Percentiles rank a stretch among this genome's conserved stretches.
These are phyloP conservation scores for Jacana jacana DNA, from an alignment of 2,113 vertebrate genomes.

Conservation along the genomic window DNA sequence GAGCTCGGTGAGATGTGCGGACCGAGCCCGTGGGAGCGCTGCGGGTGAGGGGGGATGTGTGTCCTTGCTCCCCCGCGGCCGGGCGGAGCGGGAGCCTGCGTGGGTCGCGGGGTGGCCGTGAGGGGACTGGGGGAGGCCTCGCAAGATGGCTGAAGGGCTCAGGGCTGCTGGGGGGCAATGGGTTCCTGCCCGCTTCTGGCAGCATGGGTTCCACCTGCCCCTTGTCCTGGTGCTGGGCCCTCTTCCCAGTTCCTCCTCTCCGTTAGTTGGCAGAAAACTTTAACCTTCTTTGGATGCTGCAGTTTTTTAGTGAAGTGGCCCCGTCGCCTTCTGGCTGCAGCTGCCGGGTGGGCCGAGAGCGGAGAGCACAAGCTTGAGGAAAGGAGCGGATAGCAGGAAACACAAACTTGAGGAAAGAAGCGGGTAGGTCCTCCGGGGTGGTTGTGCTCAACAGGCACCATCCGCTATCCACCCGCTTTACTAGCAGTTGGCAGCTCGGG, in stretches of 20 bases:
- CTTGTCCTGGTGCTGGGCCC: not conserved
- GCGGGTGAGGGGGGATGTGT: not conserved
- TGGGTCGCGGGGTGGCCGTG: not conserved
- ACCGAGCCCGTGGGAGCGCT: not conserved
- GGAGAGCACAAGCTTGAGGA: fast-evolving
- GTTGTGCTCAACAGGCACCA: not conserved
- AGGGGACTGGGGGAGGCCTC: not conserved
- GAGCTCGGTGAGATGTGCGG: not conserved
- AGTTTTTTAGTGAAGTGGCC: not conserved
- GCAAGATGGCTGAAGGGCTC: not conserved
- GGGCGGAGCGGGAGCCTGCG: too few relatives aligned
- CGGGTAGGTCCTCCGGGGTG: not conserved
- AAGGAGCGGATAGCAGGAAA: fast-evolving
- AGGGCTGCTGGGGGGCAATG: fast-evolving
- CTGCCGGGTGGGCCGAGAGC: fast-evolving
- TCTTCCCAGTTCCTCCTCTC: fast-evolving
- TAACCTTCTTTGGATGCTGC: fast-evolving
- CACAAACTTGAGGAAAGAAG: fast-evolving
- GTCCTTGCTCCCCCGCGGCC: not conserved
- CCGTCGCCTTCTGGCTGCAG: fast-evolving
- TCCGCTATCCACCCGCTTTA: not conserved
- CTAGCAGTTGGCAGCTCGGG: not conserved
- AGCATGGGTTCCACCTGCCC: not conserved
- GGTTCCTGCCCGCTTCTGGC: not conserved
- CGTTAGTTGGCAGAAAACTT: fast-evolving